Conservation (phyloP, 2,113 vertebrate genomes). For the Lipophrys pholis region DNA sequence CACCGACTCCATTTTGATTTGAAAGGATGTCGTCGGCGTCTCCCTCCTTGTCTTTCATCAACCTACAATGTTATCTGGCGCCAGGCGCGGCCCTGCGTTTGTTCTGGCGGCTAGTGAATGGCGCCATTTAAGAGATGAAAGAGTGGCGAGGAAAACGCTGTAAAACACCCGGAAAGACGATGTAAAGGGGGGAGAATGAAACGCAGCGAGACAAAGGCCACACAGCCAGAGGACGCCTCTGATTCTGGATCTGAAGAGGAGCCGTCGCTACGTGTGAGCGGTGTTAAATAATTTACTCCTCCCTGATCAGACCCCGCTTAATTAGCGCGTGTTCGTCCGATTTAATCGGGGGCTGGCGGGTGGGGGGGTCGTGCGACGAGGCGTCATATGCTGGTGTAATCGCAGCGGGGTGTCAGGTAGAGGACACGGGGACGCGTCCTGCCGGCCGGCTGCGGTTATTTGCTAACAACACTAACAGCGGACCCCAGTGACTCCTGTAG, state of each 20-base stretch:
- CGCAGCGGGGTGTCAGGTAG: conserved; percentile 62
- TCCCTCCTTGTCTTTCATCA: conserved; percentile 53
- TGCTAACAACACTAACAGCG: conserved; percentile 56
- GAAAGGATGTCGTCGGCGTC: conserved; percentile 28
- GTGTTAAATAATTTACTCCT: conserved; percentile 88
- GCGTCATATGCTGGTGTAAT: too few relatives aligned
- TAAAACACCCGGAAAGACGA: conserved; percentile 32
- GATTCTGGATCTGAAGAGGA: conserved; percentile 57
- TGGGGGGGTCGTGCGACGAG: conserved; percentile 42
- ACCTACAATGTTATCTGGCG: conserved; percentile 54
- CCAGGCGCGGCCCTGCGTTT: conserved; percentile 26
- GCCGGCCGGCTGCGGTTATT: conserved; percentile 32
- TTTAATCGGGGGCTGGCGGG: conserved; percentile 77
- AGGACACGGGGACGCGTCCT: conserved; percentile 60
- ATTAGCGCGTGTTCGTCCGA: conserved; percentile 85
- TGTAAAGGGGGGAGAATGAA: conserved; percentile 20
- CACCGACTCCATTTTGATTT: conserved; percentile 34
- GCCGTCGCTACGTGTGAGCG: conserved; percentile 71
- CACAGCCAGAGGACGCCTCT: conserved; percentile 21
- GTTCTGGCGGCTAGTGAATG: conserved; percentile 44
- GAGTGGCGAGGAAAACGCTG: conserved; percentile 43
- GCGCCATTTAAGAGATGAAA: conserved; percentile 57
- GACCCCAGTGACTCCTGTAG: conserved; percentile 15
- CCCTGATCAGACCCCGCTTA: conserved; percentile 86
- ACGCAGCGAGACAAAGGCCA: conserved; percentile 33